Base-by-base conservation (phyloP, 64 coral and sea anemone genomes). In the Montipora foliosa region DNA sequence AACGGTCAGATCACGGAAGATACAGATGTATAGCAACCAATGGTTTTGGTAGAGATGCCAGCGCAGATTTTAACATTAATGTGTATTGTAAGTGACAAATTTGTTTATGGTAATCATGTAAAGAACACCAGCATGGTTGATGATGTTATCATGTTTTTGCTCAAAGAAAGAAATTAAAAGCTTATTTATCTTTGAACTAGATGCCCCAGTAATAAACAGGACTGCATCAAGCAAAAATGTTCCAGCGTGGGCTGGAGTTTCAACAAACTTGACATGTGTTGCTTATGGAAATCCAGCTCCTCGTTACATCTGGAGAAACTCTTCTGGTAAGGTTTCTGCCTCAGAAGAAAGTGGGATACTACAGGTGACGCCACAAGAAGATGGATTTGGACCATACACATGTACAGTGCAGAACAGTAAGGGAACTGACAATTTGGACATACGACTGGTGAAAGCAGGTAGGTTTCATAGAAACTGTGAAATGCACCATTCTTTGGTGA, bases 381-480 rank as follows among this genome's bases (percentile, higher is more conserved):
- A 67, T 80, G 75, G 59, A 5, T 93, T 93, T 93, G 91, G 84
- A 4, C 82, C 84, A 15, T 93, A 93, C 73, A 93, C 91, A 22
- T 93, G 91, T 75, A 86, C 84, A 51, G 91, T 86, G 48, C 7
- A 5, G 7, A 93, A 93, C 11, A 29, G 12, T 14, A 84, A 78
- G 17, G 91, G 91, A 68, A 79, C 20, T 6, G 91, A 93, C 22
- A 59, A 44, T 1, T 62, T 79, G 21, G 86, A 59, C 49, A 68
- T 93, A 25, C 76, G 72, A 15, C 22, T 93, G 10, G 86, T 93
- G 24, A 88, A 93, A 93, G 91, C 88, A 58, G 91, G 91, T 93
- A 93, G 70, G 91, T 21, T 49, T 78, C 24, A 25, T 25, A 25
- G 4, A 11, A 78, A 15, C 10, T 3, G n/a, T 24, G n/a, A 25